These are phyloP conservation scores for Sinocyclocheilus grahami DNA, from an alignment of 2,113 vertebrate genomes.

Conservation along the genomic window DNA sequence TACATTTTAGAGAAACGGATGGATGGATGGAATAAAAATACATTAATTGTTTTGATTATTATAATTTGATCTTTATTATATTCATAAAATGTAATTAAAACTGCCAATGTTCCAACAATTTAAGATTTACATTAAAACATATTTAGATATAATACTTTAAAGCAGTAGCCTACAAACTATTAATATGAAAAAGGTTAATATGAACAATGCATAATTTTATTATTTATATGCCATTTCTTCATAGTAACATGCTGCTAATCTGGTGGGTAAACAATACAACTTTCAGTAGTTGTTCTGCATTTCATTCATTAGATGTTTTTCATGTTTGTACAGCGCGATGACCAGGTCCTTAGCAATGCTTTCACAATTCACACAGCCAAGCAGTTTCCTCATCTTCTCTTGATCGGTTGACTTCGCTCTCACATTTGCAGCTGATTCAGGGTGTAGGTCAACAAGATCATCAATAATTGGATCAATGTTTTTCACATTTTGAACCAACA, in stretches of 20 bases:
- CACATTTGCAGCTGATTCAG: constrained; percentile 44
- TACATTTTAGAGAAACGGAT: too few species aligned
- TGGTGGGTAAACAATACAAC: not conserved
- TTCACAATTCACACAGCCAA: constrained; percentile 32
- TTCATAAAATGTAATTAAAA: not conserved
- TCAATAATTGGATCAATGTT: constrained; percentile 50
- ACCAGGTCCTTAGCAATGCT: constrained; percentile 43
- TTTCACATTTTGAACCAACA: constrained; percentile 42
- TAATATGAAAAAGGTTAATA: too few species aligned
- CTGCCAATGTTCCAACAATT: too few species aligned
- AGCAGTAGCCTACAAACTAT: too few species aligned
- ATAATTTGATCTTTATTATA: not conserved
- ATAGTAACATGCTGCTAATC: not conserved
- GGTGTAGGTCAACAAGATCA: constrained; percentile 19
- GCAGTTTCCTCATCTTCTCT: constrained; percentile 56
- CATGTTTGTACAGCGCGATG: constrained; percentile 32
- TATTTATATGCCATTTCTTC: too few species aligned
- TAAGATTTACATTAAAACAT: not conserved
- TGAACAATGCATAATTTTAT: too few species aligned
- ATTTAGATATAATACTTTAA: too few species aligned
- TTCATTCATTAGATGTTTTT: constrained; percentile 49
- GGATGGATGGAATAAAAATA: not conserved
- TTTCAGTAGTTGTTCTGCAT: not conserved
- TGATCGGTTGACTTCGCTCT: constrained; percentile 28
- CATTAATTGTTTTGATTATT: not conserved